Evolutionary conservation across 2,888 invertebrate genomes (phyloP).

Genomic region (Chydorus sphaericus): DNA sequence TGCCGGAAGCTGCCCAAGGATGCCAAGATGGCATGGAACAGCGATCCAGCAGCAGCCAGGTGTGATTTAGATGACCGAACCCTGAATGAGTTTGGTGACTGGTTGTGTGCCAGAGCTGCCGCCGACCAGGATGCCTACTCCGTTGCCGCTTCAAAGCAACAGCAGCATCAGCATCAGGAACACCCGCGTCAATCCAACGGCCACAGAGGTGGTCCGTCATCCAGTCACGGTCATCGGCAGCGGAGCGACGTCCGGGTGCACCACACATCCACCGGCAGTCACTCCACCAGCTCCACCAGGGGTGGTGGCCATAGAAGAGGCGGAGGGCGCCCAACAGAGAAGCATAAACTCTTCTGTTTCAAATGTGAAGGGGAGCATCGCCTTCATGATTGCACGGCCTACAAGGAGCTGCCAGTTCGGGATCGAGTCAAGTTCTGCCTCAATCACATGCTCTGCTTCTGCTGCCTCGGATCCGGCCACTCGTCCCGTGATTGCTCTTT

Average conservation of each 20-base stretch:
- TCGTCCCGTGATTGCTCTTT: background rate
- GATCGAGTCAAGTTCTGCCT: background rate
- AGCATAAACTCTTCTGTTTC: no score
- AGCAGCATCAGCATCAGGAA: conserved; percentile 1
- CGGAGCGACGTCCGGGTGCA: no score
- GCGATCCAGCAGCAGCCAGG: background rate
- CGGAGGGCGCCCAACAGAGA: no score
- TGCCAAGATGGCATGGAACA: background rate
- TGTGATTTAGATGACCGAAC: background rate
- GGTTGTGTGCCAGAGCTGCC: background rate
- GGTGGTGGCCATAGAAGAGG: no score
- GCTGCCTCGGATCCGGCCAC: background rate
- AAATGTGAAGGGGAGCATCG: background rate
- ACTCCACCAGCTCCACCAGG: no score
- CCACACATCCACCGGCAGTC: no score
- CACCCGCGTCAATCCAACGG: no score
- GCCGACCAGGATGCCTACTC: conserved; percentile 4
- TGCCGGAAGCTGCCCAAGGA: background rate
- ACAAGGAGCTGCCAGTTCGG: background rate
- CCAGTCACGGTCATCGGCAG: no score
- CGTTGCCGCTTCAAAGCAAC: conserved; percentile 1
- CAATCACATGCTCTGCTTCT: background rate
- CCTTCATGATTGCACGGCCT: background rate
- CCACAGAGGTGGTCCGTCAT: no score
- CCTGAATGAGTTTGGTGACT: background rate